Conservation (phyloP, 1,140 invertebrate species). For the Drosophila subobscura region DNA sequence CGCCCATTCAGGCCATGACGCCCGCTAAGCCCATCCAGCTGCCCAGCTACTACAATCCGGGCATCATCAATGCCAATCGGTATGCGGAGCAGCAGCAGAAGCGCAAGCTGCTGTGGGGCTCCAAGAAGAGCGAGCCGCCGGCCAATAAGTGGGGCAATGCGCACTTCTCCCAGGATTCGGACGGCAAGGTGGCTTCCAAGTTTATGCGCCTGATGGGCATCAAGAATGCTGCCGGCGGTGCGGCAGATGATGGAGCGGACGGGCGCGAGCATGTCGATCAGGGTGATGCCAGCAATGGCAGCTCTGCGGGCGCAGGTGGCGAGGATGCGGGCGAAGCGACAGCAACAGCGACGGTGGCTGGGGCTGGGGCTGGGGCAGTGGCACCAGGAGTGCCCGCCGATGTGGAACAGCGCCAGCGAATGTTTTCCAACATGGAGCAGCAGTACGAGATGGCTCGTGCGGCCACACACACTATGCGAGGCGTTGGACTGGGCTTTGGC, state of each 20-base stretch:
- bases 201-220: slow-evolving; percentile 98
- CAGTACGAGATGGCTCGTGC: slow-evolving; percentile 97
- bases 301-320: not conserved
- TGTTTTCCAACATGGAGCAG: slow-evolving; percentile 95
- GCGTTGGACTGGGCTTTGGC: slow-evolving; percentile 93
- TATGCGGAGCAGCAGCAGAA: slow-evolving; percentile 94
- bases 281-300: slow-evolving; percentile 37
- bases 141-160: slow-evolving; percentile 92
- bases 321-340: slow-evolving; percentile 10
- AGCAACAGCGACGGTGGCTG: not conserved
- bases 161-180: slow-evolving; percentile 93
- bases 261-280: not conserved
- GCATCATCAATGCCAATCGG: slow-evolving; percentile 91
- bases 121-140: slow-evolving; percentile 86
- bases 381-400: slow-evolving; percentile 81
- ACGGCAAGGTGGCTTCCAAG: slow-evolving; percentile 95
- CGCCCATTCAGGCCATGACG: no score
- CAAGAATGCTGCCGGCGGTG: slow-evolving; percentile 78
- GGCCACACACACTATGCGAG: slow-evolving; percentile 96
- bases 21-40: slow-evolving; percentile 72
- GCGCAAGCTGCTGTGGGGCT: slow-evolving; percentile 94
- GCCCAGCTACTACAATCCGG: slow-evolving; percentile 92
- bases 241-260: slow-evolving; percentile 6
- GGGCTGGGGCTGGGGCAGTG: slow-evolving; percentile 16
- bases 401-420: slow-evolving; percentile 93